These are phyloP conservation scores for Apomyelois bistriatella DNA, from an alignment of 2,888 invertebrate genomes.

Conservation along the genomic window DNA sequence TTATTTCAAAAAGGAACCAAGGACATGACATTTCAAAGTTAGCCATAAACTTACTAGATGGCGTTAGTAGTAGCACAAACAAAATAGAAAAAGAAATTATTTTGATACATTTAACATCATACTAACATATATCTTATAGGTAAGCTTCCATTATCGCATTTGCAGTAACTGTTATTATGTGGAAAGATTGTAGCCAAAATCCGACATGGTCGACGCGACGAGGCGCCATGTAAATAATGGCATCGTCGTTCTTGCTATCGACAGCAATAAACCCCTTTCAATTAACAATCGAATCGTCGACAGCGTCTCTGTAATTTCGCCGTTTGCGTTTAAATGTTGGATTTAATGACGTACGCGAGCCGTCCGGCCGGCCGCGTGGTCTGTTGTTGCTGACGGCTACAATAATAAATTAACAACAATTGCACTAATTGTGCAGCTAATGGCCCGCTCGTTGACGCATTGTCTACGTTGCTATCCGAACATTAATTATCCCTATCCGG, in stretches of 20 bases:
- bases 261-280: constrained; percentile 6
- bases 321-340: constrained; percentile 12
- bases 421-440: constrained; percentile 76
- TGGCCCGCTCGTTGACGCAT: constrained; percentile 63
- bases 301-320: not conserved
- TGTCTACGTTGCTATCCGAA: constrained; percentile 59
- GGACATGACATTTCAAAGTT: too few species aligned
- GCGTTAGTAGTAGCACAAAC: too few species aligned
- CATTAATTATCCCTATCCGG: constrained; percentile 55
- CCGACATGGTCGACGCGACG: not conserved
- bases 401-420: constrained; percentile 74
- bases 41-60: too few species aligned
- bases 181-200: not conserved
- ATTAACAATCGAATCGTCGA: constrained; percentile 7
- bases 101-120: too few species aligned
- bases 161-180: too few species aligned
- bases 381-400: constrained; percentile 45
- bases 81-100: too few species aligned
- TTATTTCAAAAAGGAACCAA: too few species aligned
- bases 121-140: too few species aligned
- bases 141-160: too few species aligned
- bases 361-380: constrained; percentile 24
- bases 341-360: constrained; percentile 14
- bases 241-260: constrained; percentile 1
- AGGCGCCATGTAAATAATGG: constrained; percentile 2